Evolutionary conservation across 1,140 invertebrate genomes (phyloP).

Genomic region (Prorops nasuta): DNA sequence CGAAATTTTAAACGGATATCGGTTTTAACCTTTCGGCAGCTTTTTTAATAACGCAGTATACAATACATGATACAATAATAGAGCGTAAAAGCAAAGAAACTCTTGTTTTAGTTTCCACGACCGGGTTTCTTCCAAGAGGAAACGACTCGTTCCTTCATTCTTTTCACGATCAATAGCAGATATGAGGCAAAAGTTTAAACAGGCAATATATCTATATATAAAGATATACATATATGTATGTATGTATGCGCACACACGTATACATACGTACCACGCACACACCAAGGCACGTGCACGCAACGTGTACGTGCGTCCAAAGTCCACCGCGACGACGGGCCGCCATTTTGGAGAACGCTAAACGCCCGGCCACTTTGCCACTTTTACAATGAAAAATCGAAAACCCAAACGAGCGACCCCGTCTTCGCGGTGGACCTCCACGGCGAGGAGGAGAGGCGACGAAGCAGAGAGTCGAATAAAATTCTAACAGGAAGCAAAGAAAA

Average conservation of each 20-base stretch:
- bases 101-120: conserved; percentile 3
- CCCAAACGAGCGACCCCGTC: too few species aligned
- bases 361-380: neutral
- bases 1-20: too few species aligned
- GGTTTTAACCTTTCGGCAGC: too few species aligned
- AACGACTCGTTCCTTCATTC: conserved; percentile 24
- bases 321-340: conserved; percentile 19
- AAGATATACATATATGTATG: conserved; percentile 34
- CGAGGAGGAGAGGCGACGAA: conserved; percentile 27
- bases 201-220: conserved; percentile 33
- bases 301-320: conserved; percentile 21
- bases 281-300: conserved; percentile 29
- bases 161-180: conserved; percentile 28
- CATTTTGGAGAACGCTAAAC: too few species aligned
- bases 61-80: conserved; percentile 20
- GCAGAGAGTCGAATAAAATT: neutral
- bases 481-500: too few species aligned
- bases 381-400: too few species aligned
- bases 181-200: conserved; percentile 9
- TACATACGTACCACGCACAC: neutral
- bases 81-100: conserved; percentile 5
- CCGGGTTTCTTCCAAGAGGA: neutral
- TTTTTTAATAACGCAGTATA: too few species aligned
- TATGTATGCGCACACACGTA: conserved; percentile 23
- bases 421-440: conserved; percentile 19